phyloP scores from a whole-genome alignment of 2,113 vertebrate genomes.

The Enhydra lutris region DNA sequence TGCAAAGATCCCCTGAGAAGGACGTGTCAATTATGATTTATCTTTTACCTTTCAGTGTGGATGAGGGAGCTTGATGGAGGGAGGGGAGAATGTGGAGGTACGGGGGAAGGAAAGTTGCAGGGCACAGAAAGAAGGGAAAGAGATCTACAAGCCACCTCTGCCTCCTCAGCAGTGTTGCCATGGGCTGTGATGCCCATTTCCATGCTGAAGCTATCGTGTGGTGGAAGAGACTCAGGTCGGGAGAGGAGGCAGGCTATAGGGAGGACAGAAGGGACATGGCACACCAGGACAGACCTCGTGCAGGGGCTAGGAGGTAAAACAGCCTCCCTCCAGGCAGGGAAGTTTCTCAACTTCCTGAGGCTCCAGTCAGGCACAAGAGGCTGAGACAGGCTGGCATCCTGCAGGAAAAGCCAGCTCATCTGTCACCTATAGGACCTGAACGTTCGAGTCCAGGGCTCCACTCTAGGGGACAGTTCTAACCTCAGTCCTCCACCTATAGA shows the following conservation, averaged over 20 bases:
- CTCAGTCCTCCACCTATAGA: neutral
- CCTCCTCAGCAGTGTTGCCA: no score
- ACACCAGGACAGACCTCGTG: neutral
- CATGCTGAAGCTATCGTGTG: no score
- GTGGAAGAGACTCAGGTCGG: neutral
- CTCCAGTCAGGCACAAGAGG: neutral
- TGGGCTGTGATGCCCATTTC: neutral
- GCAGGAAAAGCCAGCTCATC: rapidly evolving
- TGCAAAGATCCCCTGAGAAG: neutral
- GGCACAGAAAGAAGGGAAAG: neutral
- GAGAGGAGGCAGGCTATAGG: neutral
- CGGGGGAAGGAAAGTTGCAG: neutral
- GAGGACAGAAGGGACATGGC: no score
- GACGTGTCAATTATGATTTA: no score
- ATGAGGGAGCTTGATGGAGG: neutral
- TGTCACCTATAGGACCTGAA: rapidly evolving
- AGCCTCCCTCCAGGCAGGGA: rapidly evolving
- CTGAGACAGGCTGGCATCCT: neutral
- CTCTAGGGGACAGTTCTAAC: neutral
- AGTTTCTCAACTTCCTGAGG: neutral
- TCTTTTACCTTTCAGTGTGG: neutral
- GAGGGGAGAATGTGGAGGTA: neutral
- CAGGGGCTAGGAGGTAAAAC: neutral
- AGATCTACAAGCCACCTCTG: neutral
- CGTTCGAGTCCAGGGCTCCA: neutral